Conservation (phyloP, 2,888 invertebrate species). For the Spilarctia lutea region DNA sequence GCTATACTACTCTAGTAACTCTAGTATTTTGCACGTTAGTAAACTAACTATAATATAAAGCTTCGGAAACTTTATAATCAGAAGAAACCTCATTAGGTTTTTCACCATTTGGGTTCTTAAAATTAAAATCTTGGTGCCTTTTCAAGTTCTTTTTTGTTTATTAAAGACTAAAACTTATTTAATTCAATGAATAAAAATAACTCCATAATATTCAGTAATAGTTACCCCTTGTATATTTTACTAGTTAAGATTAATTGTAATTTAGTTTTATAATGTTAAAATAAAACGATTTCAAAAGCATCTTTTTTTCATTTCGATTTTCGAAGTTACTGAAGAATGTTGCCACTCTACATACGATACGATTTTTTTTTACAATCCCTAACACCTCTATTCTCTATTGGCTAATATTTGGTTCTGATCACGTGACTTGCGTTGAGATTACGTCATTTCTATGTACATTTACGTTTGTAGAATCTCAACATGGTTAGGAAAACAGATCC, state of each 20-base stretch:
- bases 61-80: not conserved
- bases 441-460: too few species aligned
- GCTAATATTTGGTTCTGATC: too few species aligned
- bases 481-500: too few species aligned
- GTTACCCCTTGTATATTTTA: not conserved
- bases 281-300: not conserved
- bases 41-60: not conserved
- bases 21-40: not conserved
- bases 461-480: too few species aligned
- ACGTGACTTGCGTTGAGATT: too few species aligned
- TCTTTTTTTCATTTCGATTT: not conserved
- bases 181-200: not conserved
- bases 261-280: not conserved
- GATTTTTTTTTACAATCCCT: too few species aligned
- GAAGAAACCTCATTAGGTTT: not conserved
- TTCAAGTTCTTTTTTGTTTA: not conserved
- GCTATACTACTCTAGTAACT: not conserved
- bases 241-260: not conserved
- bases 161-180: not conserved
- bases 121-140: not conserved
- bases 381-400: too few species aligned
- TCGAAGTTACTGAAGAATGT: not conserved
- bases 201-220: not conserved
- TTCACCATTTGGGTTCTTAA: not conserved
- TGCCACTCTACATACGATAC: too few species aligned